Evolutionary conservation across 2,888 invertebrate species (phyloP), one percentile per base, ranked within the genome.

Genomic region (Ophion ventricosus): DNA sequence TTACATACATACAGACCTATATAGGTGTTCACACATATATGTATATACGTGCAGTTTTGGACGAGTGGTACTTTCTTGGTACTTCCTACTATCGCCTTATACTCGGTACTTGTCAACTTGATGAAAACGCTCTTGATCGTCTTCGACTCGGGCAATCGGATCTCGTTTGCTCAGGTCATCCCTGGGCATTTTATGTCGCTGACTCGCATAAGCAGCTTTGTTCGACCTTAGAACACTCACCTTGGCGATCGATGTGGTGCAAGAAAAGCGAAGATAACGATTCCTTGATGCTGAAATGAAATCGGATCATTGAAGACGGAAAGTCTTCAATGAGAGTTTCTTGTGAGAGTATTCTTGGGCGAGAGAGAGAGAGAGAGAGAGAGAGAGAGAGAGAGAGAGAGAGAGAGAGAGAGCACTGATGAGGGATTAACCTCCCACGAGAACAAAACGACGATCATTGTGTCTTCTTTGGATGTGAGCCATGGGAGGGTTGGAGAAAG

Each of bases 71-170:
- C 20, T 14, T n/a, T n/a, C 26, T 26, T 25, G 20, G 59, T 59
- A 14, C 29, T 69, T 54, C 26, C 26, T 43, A 14, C 14, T 35
- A 54, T 54, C 54, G 25, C 23, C 10, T 61, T 61, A 49, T 25
- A 4, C 10, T n/a, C 57, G n/a, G 23, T 25, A 64, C 76, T 76
- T 49, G 43, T 57, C 14, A 70, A 76, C 20, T 40, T 70, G 57
- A 29, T 23, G 5, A 70, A 17, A 72, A 61, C 25, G 14, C 54
- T 69, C 56, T 54, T 43, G 23, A 20, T 25, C 43, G 40, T 82
- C 57, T 67, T 69, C 23, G 69, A 63, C 61, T 20, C 40, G 67
- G 69, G 29, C 69, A 74, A 82, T 74, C 73, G 74, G 82, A 78
- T 69, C 54, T 54, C 57, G 56, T 7, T 26, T 59, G 20, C 56